phyloP scores from a whole-genome alignment of 2,113 vertebrate genomes.

The Salvator merianae region DNA sequence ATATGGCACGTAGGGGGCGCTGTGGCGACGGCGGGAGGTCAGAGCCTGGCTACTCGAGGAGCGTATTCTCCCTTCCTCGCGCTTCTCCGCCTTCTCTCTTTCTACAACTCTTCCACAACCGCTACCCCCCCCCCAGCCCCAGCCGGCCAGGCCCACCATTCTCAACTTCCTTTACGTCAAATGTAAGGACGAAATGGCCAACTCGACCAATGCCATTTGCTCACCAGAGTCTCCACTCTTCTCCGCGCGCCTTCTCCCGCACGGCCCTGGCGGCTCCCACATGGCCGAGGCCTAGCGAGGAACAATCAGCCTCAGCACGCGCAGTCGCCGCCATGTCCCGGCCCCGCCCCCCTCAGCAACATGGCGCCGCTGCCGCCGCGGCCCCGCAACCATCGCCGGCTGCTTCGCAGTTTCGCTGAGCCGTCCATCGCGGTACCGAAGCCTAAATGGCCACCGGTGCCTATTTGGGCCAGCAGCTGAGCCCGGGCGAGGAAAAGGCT shows the following conservation, averaged over 20 bases:
- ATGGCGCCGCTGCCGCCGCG: slow-evolving; percentile 81
- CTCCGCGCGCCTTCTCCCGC: background rate
- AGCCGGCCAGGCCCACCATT: background rate
- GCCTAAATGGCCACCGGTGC: too few relatives aligned
- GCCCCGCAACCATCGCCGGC: slow-evolving; percentile 67
- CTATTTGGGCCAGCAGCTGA: too few relatives aligned
- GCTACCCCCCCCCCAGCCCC: background rate
- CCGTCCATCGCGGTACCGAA: too few relatives aligned
- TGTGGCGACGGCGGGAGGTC: slow-evolving; percentile 56
- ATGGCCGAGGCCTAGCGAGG: slow-evolving; percentile 82
- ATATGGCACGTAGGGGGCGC: slow-evolving; percentile 36
- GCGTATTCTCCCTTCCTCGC: slow-evolving; percentile 11
- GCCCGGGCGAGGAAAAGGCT: background rate
- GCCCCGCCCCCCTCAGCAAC: slow-evolving; percentile 82
- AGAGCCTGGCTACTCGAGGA: slow-evolving; percentile 36
- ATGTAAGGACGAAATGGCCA: too few relatives aligned
- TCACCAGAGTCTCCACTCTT: background rate
- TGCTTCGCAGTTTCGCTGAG: slow-evolving; percentile 39
- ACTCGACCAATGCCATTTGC: slow-evolving; percentile 33
- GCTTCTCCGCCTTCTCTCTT: background rate
- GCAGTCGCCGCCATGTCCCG: slow-evolving; percentile 74
- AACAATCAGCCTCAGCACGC: slow-evolving; percentile 79
- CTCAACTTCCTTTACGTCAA: background rate
- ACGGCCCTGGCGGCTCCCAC: slow-evolving; percentile 64
- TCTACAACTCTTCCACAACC: too few relatives aligned